A percentile compares a stretch with the other conserved stretches of the same genome.
phyloP scores from a whole-genome alignment of 2,888 invertebrate genomes.

The Melanargia galathea region DNA sequence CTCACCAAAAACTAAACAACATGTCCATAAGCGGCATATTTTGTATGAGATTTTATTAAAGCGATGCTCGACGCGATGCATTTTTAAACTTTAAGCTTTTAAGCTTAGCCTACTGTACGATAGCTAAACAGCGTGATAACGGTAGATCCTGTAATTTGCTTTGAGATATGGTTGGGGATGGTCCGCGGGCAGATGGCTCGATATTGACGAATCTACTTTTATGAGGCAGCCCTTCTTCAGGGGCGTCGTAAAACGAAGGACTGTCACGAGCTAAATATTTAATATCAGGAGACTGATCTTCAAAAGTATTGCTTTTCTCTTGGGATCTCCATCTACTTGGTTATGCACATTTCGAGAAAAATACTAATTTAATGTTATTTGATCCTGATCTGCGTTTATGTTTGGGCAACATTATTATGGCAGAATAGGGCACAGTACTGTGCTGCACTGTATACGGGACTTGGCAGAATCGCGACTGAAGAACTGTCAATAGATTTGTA shows the following conservation, averaged over 20 bases:
- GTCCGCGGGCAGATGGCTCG: conserved; percentile 72
- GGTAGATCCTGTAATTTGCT: conserved; percentile 68
- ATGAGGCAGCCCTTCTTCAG: conserved; percentile 55
- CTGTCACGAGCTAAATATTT: conserved; percentile 27
- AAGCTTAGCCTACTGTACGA: neutral
- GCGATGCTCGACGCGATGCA: no score
- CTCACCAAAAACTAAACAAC: neutral
- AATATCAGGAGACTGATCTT: conserved; percentile 20
- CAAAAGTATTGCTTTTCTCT: conserved; percentile 8
- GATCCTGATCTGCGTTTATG: neutral
- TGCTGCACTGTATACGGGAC: no score
- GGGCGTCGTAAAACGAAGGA: conserved; percentile 33
- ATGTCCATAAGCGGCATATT: no score
- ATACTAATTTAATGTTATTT: no score
- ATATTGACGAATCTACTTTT: conserved; percentile 74
- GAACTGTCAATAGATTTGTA: no score
- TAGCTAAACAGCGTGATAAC: conserved; percentile 40
- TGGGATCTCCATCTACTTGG: neutral
- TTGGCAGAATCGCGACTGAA: no score
- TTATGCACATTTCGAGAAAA: neutral
- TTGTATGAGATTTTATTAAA: no score
- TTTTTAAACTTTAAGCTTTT: no score
- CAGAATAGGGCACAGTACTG: no score
- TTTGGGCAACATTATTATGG: no score
- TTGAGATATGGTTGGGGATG: conserved; percentile 70